Base-by-base conservation (phyloP, 2,113 vertebrate genomes). In the Seriola rivoliana region DNA sequence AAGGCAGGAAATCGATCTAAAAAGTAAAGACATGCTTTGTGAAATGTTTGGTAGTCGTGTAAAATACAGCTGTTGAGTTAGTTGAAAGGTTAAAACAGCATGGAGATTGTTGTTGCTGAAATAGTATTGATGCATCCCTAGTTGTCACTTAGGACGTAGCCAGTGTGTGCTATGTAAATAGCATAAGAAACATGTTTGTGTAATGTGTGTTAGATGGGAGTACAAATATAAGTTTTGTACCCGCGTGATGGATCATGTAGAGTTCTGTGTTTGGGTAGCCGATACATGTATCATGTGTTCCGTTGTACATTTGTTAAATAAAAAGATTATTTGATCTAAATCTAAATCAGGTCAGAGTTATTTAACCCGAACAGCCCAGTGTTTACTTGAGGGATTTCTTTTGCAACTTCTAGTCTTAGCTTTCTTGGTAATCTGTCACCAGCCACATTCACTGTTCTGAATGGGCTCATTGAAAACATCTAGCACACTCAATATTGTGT, bases 291-390 rank as follows among this genome's bases (percentile, higher is more conserved):
- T 87, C 59, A 77, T 57, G 80, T 77, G 54, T 88, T 89, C 65
- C 82, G 90, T 88, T 94, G 92, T 93, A 93, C 76, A 94, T 94
- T 93, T 94, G 93, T 93, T 92, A 91, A 93, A 93, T 94, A 93
- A 93, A 92, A 84, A 88, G 72, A 78, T 84, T 70, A 92, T 80
- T 90, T 88, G 83, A 87, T 83, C 60, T 76, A 88, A 87, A 74
- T 5, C 34, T 52, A 25, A 2, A 72, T 29, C 11, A 19, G 19
- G 2, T 29, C 10, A 36, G 17, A 57, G 44, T 46, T 32, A 2
- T 29, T 29, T 29, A 29, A 29, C 29, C 29, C 29, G 29, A 5
- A 38, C 38, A 38, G 38, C 38, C 44, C 46, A 48, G 14, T 1
- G 13, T 48, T 17, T 3, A 46, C 25, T 4, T 32, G 36, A 55